Conservation (phyloP, 92 coral and sea anemone species). For the Porites rus region DNA sequence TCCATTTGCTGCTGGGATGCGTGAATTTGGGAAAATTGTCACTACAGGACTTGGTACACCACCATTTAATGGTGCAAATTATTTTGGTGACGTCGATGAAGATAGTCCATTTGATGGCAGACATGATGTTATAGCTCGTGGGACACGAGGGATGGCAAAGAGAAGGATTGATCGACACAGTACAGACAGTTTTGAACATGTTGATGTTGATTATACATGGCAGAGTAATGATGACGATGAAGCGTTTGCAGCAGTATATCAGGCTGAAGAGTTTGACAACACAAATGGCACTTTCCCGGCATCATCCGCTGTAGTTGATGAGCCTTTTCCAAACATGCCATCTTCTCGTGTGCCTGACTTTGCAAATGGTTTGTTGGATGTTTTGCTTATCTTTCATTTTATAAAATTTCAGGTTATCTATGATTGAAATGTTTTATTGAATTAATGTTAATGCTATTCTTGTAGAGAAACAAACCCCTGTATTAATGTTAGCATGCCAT, state of each 20-base stretch:
- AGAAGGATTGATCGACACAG: neutral
- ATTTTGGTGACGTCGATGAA: conserved; percentile 7
- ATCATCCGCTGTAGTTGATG: conserved; percentile 1
- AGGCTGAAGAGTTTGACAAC: conserved; percentile 28
- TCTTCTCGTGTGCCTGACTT: no score
- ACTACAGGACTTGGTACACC: conserved; percentile 31
- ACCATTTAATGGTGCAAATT: conserved; percentile 15
- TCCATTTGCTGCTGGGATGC: conserved; percentile 35
- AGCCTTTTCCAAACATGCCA: neutral
- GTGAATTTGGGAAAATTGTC: conserved; percentile 20
- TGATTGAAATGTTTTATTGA: no score
- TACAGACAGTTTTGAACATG: conserved; percentile 10
- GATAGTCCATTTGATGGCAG: conserved; percentile 1
- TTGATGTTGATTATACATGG: conserved; percentile 1
- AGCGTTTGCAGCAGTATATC: conserved; percentile 25
- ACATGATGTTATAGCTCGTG: conserved; percentile 24
- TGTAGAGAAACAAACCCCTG: no score
- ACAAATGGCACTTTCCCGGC: neutral
- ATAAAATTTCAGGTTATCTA: no score
- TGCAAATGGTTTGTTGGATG: no score
- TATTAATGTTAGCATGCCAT: no score
- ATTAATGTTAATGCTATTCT: no score
- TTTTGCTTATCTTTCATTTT: no score
- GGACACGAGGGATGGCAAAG: neutral
- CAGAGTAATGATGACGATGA: conserved; percentile 30